Percentiles rank a stretch among this genome's conserved stretches.
Evolutionary conservation across 2,888 invertebrate species (phyloP).

Genomic region (Phortica okadai): DNA sequence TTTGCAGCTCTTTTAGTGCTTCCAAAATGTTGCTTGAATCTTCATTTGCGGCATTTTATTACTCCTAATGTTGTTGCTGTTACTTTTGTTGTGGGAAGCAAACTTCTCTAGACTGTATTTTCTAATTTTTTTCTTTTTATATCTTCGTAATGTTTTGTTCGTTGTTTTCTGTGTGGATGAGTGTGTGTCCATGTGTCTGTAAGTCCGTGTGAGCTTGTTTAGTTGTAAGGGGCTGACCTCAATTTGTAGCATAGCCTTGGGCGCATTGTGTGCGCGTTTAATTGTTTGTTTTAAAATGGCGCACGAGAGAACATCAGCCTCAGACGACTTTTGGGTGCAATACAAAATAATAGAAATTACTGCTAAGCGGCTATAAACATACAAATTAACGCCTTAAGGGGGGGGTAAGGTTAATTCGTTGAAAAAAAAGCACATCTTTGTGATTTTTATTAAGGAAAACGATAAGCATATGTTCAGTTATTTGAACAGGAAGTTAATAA

Average conservation of each 20-base stretch:
- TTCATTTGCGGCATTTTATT: slow-evolving; percentile 11
- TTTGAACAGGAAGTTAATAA: too few species aligned
- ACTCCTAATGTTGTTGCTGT: slow-evolving; percentile 3
- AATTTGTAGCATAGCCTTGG: slow-evolving; percentile 68
- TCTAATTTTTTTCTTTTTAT: slow-evolving; percentile 29
- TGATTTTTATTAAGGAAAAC: too few species aligned
- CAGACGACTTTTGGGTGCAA: slow-evolving; percentile 30
- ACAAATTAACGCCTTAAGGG: slow-evolving; percentile 41
- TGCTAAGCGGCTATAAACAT: slow-evolving; percentile 62
- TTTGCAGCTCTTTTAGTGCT: background rate
- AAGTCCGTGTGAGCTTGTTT: slow-evolving; percentile 27
- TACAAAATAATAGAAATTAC: slow-evolving; percentile 64
- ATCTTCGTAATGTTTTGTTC: background rate
- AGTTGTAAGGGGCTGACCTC: slow-evolving; percentile 55
- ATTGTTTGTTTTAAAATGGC: slow-evolving; percentile 64
- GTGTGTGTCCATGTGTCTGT: background rate
- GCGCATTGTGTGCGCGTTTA: slow-evolving; percentile 67
- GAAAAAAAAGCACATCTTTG: too few species aligned
- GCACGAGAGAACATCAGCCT: slow-evolving; percentile 33
- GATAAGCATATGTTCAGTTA: too few species aligned
- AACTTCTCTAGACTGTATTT: slow-evolving; percentile 58
- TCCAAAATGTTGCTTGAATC: background rate
- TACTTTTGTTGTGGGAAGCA: slow-evolving; percentile 58
- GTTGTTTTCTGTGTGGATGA: background rate
- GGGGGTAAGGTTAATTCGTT: too few species aligned